A percentile compares a stretch with the other conserved stretches of the same genome.
Conservation (phyloP, 2,888 invertebrate species). For the Onthophagus sagittarius region DNA sequence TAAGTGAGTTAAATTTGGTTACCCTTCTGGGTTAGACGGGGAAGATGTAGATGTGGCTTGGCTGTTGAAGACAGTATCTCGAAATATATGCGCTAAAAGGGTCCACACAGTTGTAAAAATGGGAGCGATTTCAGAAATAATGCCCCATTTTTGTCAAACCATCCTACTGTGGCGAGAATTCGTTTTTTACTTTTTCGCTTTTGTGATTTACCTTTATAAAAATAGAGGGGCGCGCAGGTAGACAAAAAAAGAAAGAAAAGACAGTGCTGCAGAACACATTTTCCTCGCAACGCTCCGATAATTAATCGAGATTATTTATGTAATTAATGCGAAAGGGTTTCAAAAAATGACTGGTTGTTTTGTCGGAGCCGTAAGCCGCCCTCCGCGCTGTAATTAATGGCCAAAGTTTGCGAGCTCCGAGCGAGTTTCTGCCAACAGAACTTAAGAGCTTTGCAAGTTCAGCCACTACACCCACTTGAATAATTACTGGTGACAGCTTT, state of each 20-base stretch:
- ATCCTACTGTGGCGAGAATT: background rate
- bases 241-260: background rate
- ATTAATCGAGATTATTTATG: conserved; percentile 19
- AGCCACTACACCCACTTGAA: conserved; percentile 43
- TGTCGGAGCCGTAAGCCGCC: conserved; percentile 37
- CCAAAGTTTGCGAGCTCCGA: conserved; percentile 31
- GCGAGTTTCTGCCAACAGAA: conserved; percentile 35
- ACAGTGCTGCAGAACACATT: background rate
- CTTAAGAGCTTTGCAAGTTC: conserved; percentile 45
- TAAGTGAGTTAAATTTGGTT: background rate
- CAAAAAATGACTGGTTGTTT: conserved; percentile 30
- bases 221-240: background rate
- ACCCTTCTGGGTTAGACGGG: background rate
- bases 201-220: background rate
- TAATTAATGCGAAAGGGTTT: conserved; percentile 18
- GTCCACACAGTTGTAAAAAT: conserved; percentile 5
- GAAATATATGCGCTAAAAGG: background rate
- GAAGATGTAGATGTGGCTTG: background rate
- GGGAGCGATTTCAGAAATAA: conserved; percentile 3
- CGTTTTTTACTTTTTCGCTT: background rate
- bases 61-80: conserved; percentile 3
- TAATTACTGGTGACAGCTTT: conserved; percentile 46
- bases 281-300: background rate
- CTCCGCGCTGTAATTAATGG: conserved; percentile 44
- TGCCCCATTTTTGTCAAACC: conserved; percentile 9